Evolutionary conservation across 2,113 vertebrate genomes (phyloP), one percentile per base, ranked within the genome.

Genomic region (Hemichromis elongatus): DNA sequence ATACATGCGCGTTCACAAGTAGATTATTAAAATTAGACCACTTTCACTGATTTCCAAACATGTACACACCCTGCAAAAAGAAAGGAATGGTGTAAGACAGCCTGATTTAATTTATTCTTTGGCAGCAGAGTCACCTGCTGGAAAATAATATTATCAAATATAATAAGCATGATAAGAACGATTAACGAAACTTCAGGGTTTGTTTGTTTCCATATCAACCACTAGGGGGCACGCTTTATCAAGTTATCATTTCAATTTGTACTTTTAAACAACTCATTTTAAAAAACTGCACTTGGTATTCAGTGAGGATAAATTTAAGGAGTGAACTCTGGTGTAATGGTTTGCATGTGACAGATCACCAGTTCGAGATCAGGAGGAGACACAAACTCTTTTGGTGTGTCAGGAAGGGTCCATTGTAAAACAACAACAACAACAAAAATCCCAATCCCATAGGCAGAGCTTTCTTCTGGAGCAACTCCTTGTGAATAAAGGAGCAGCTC

Each of bases 181-280:
- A 45, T 16, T 54, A 66, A 70, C 24, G 5, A 75, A 35, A 68
- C 26, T 16, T 45, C 6, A 13, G 54, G 28, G 37, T 50, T n/a
- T 2, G 30, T 42, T n/a, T 2, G 26, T 90, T 61, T 79, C 50
- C 12, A 47, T 18, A 18, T 77, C 0, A 52, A 80, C 93, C 93
- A 92, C 91, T 87, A 95, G 94, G 89, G 92, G 91, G 88, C 86
- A 21, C 87, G 83, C 66, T 90, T 85, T 10, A 83, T 87, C 88
- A 80, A 53, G 42, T 14, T 68, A 85, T 45, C 5, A 5, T n/a
- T n/a, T n/a, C n/a, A n/a, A n/a, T n/a, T n/a, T n/a, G n/a, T n/a
- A n/a, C n/a, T n/a, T n/a, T n/a, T n/a, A n/a, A n/a, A n/a, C n/a
- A n/a, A n/a, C n/a, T n/a, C n/a, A n/a, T n/a, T n/a, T n/a, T 6